phyloP scores from a whole-genome alignment of 2,797 vertebrate genomes.

The Streptopelia turtur region DNA sequence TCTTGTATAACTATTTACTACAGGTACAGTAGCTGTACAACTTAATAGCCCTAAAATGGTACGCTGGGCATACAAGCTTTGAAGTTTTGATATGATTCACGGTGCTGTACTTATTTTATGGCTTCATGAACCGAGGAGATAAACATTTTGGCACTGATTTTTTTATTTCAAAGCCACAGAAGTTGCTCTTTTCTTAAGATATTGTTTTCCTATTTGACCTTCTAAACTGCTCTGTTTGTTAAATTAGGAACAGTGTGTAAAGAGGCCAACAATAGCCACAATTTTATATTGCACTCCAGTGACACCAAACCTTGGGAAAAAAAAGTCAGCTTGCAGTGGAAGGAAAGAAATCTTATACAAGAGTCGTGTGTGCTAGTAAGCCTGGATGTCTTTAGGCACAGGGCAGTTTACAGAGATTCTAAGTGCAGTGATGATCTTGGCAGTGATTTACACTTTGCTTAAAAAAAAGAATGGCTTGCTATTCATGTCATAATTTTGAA shows the following conservation, averaged over 20 bases:
- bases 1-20: slow-evolving; percentile 72
- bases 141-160: slow-evolving; percentile 47
- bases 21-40: slow-evolving; percentile 57
- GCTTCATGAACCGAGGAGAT: slow-evolving; percentile 62
- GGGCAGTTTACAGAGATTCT: neutral
- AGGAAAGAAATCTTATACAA: neutral
- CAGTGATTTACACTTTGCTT: neutral
- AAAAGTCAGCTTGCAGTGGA: neutral
- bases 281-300: neutral
- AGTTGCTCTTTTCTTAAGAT: slow-evolving; percentile 47
- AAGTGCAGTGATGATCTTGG: neutral
- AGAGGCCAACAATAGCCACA: slow-evolving; percentile 6
- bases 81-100: slow-evolving; percentile 71
- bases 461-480: neutral
- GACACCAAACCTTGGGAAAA: neutral
- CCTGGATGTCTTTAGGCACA: neutral
- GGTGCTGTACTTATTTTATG: slow-evolving; percentile 47
- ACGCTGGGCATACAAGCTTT: slow-evolving; percentile 65
- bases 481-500: neutral
- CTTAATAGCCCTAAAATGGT: slow-evolving; percentile 63
- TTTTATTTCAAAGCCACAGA: slow-evolving; percentile 40
- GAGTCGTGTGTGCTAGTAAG: neutral
- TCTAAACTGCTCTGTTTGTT: slow-evolving; percentile 37
- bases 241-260: slow-evolving; percentile 56
- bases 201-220: slow-evolving; percentile 60